Conservation (phyloP, 23 tunicate species). For the Styela clava region DNA sequence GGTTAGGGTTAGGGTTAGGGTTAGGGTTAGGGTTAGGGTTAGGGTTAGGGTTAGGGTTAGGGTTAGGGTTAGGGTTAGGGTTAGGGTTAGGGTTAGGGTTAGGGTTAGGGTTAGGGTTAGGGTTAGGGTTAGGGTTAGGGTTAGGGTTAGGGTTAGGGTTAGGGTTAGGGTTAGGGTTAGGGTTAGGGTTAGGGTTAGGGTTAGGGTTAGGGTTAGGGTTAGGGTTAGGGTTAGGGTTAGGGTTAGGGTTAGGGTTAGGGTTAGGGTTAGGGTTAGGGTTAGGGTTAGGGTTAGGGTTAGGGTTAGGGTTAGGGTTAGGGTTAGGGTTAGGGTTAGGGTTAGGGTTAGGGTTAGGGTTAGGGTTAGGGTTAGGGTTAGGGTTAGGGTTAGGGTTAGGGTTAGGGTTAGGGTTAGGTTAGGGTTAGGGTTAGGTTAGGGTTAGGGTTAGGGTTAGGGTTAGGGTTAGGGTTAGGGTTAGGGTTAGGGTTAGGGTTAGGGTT, state of each 20-base stretch:
- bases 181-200: conserved; percentile 72
- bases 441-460: conserved; percentile 55
- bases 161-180: conserved; percentile 71
- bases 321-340: conserved; percentile 63
- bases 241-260: conserved; percentile 79
- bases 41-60: conserved; percentile 58
- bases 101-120: conserved; percentile 71
- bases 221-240: conserved; percentile 78
- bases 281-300: conserved; percentile 82
- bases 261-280: conserved; percentile 69
- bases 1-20: conserved; percentile 61
- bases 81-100: conserved; percentile 70
- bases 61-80: conserved; percentile 64
- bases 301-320: conserved; percentile 79
- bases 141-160: conserved; percentile 70
- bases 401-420: too few species aligned
- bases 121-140: conserved; percentile 72
- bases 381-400: conserved; percentile 80
- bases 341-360: conserved; percentile 72
- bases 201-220: conserved; percentile 62
- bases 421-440: too few species aligned
- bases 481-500: conserved; percentile 84
- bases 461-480: conserved; percentile 77
- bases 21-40: conserved; percentile 59
- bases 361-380: conserved; percentile 81